Conservation (phyloP, 2,888 invertebrate species). For the Abscondita cerata region DNA sequence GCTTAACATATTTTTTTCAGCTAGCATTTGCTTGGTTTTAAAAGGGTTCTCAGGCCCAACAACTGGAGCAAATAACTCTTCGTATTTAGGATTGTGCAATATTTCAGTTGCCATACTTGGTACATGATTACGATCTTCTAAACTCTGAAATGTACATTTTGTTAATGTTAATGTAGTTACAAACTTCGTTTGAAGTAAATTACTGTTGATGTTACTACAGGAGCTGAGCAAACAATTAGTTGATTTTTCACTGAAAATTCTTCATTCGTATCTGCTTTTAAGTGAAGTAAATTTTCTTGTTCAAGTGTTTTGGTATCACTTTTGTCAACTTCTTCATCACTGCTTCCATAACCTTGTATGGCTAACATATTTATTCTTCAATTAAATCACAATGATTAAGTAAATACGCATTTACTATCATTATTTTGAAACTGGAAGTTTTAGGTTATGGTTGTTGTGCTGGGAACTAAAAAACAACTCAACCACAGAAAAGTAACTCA, state of each 20-base stretch:
- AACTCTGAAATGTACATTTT: slow-evolving; percentile 63
- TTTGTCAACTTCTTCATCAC: slow-evolving; percentile 70
- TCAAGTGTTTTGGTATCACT: slow-evolving; percentile 44
- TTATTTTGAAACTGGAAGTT: not conserved
- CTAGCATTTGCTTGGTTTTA: slow-evolving; percentile 87
- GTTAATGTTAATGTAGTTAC: not conserved
- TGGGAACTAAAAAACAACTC: no score
- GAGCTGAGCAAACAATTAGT: slow-evolving; percentile 81
- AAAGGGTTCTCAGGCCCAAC: slow-evolving; percentile 94
- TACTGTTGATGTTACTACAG: slow-evolving; percentile 83
- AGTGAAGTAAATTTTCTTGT: slow-evolving; percentile 64
- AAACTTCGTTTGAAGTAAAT: slow-evolving; percentile 46
- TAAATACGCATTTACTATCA: not conserved
- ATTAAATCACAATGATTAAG: not conserved
- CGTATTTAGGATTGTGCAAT: slow-evolving; percentile 90
- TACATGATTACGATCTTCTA: slow-evolving; percentile 74
- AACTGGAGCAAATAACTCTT: slow-evolving; percentile 91
- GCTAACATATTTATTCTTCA: slow-evolving; percentile 67
- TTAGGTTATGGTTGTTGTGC: no score
- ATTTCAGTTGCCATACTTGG: slow-evolving; percentile 85
- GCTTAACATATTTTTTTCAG: slow-evolving; percentile 88
- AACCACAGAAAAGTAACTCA: no score
- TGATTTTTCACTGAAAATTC: slow-evolving; percentile 66
- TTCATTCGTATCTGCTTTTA: slow-evolving; percentile 60
- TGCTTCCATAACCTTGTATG: slow-evolving; percentile 76